These are phyloP conservation scores for Drosophila pseudotakahashii DNA, from an alignment of 2,888 invertebrate species.

Conservation along the genomic window DNA sequence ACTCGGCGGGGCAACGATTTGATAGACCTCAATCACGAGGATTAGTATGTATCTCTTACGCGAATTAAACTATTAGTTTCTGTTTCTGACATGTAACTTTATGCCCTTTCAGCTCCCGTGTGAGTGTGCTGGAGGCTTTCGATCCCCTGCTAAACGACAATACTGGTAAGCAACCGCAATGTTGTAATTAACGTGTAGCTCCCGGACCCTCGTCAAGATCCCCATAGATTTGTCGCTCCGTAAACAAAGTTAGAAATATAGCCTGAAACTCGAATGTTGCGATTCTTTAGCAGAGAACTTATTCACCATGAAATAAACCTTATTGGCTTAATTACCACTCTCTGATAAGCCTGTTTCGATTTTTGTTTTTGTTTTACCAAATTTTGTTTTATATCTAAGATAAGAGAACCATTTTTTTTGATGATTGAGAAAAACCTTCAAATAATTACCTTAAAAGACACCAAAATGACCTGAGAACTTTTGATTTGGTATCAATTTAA, in stretches of 20 bases:
- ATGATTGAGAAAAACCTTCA: neutral
- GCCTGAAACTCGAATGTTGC: neutral
- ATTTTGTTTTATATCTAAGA: neutral
- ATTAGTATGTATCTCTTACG: constrained; percentile 77
- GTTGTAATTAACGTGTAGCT: constrained; percentile 21
- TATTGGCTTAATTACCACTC: neutral
- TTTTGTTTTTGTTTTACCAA: neutral
- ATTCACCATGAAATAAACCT: constrained; percentile 6
- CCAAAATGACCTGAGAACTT: neutral
- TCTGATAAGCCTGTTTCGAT: constrained; percentile 4
- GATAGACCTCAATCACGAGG: constrained; percentile 83
- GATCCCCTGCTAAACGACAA: constrained; percentile 91
- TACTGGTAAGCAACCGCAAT: constrained; percentile 59
- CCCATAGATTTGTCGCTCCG: neutral
- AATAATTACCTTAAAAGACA: no score
- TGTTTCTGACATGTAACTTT: constrained; percentile 4
- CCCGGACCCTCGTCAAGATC: constrained; percentile 5
- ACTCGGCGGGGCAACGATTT: constrained; percentile 78
- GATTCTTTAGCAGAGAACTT: neutral
- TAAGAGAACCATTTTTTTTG: neutral
- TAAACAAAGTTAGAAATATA: constrained; percentile 4
- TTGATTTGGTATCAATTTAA: neutral
- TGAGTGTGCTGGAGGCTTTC: constrained; percentile 91
- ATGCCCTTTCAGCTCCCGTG: constrained; percentile 79
- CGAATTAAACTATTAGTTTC: neutral